Evolutionary conservation across 2,888 invertebrate species (phyloP), one percentile per base, ranked within the genome.

Genomic region (Diadromus collaris): DNA sequence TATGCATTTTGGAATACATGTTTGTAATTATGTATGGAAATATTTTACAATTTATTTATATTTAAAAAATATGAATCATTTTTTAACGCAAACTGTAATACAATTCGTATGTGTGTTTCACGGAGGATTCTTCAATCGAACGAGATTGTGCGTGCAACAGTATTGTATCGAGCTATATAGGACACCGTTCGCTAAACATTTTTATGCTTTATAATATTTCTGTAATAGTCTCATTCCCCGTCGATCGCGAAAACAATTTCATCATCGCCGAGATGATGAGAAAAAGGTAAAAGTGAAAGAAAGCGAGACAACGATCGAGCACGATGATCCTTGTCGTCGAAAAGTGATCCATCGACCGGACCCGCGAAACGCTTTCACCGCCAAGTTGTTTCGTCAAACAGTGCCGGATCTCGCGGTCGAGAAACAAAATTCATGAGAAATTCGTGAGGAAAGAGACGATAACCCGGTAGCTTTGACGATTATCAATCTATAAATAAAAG

Each of bases 291-390:
- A 19, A 60, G 46, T 48, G 58, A 24, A 64, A 64, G 29, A 41
- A 64, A 64, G 29, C 10, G 38, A 38, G 71, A 63, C 34, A 54
- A 72, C 24, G 71, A 61, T 77, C 71, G 64, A 16, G 24, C 44
- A 24, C 64, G 74, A 51, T 65, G 60, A 78, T 78, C 48, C 60
- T 78, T 51, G 74, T 27, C 58, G 74, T 46, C 69, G 69, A 58
- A 51, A 63, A 51, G 64, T 65, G 54, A 74, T 65, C 65, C 34
- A 65, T 64, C 51, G 78, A 74, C 65, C 63, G 77, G 46, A 24
- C 51, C 51, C 56, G 65, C 51, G 51, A 24, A 60, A 54, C 78
- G 68, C 78, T 78, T 78, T 78, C 78, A 61, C 78, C 78, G 46
- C 64, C 19, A 70, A n/a, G 67, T 75, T 61, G 34, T 70, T 75